Conservation (phyloP, 2,797 vertebrate genomes). For the Gila robusta region DNA sequence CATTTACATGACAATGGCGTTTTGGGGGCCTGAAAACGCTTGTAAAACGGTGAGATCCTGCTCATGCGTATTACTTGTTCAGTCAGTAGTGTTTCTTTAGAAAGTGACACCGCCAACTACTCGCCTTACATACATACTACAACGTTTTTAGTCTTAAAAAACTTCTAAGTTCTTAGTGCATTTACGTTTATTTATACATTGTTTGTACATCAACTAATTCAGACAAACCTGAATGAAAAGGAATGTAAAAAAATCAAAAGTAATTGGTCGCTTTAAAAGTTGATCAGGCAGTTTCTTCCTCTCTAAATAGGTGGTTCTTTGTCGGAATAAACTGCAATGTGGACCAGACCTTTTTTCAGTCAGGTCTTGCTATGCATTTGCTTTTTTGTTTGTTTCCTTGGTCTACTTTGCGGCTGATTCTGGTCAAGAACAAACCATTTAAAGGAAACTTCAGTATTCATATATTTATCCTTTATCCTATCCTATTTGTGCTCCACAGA, state of each 20-base stretch:
- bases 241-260: background rate
- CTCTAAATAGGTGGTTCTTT: background rate
- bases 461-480: background rate
- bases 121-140: too few relatives aligned
- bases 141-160: too few relatives aligned
- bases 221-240: background rate
- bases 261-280: background rate
- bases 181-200: too few relatives aligned
- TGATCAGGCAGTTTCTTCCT: background rate
- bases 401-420: background rate
- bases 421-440: background rate
- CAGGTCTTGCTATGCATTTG: background rate
- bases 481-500: background rate
- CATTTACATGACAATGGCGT: too few relatives aligned
- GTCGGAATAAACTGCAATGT: background rate
- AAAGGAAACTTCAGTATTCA: background rate
- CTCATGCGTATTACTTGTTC: too few relatives aligned
- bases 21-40: too few relatives aligned
- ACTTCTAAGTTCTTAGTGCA: too few relatives aligned
- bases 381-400: background rate
- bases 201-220: background rate
- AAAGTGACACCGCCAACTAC: too few relatives aligned
- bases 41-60: too few relatives aligned
- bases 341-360: background rate
- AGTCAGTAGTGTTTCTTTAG: too few relatives aligned